phyloP scores from a whole-genome alignment of 2,888 invertebrate genomes.

The Phortica magna region DNA sequence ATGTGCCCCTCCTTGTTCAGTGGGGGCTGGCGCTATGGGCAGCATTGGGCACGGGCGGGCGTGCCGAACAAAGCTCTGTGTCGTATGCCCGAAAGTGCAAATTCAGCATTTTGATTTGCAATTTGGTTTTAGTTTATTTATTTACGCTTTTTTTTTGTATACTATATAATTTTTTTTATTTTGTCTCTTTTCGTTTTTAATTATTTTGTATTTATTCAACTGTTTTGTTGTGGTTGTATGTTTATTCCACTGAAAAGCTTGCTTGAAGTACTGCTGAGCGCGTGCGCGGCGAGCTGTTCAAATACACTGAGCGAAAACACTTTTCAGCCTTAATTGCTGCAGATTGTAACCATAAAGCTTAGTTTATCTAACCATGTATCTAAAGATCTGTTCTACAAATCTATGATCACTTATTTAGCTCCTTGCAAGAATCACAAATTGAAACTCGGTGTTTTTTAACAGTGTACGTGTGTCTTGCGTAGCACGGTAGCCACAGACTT shows the following conservation, averaged over 20 bases:
- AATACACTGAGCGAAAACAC: conserved; percentile 5
- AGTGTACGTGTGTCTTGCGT: conserved; percentile 62
- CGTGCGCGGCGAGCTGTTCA: background rate
- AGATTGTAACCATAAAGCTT: background rate
- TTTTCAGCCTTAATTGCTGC: background rate
- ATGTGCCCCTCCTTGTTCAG: no score
- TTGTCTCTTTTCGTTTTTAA: background rate
- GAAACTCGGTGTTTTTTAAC: background rate
- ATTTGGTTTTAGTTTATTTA: conserved; percentile 11
- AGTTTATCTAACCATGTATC: background rate
- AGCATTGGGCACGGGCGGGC: no score
- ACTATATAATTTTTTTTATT: conserved; percentile 7
- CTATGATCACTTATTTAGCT: conserved; percentile 25
- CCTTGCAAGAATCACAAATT: background rate
- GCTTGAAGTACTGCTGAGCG: conserved; percentile 15
- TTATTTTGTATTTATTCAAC: conserved; percentile 7
- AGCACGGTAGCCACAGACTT: conserved; percentile 73
- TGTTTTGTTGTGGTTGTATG: conserved; percentile 1
- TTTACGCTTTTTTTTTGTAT: conserved; percentile 37
- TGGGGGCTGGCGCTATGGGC: no score
- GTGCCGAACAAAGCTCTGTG: background rate
- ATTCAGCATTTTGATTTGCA: conserved; percentile 47
- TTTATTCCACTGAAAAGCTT: conserved; percentile 14
- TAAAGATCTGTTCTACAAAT: conserved; percentile 25
- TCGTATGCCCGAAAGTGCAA: conserved; percentile 39